Conservation (phyloP, 2,888 invertebrate genomes). For the Cantharis rufa region DNA sequence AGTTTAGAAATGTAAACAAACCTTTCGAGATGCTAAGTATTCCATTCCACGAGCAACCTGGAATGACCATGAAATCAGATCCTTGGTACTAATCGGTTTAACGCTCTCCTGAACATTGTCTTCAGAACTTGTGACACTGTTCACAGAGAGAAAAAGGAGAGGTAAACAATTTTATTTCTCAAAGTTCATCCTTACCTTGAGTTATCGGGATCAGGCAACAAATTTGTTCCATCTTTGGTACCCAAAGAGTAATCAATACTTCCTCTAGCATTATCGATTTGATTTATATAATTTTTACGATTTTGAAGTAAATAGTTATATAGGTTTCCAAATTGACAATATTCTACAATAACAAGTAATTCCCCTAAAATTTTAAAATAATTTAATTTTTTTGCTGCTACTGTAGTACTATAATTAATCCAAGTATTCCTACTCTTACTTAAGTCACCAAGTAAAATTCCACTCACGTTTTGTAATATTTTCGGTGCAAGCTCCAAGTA, state of each 20-base stretch:
- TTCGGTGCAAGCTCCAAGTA: slow-evolving; percentile 92
- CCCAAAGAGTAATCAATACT: too few species aligned
- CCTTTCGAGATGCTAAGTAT: slow-evolving; percentile 86
- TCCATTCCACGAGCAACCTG: slow-evolving; percentile 96
- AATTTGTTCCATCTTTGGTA: too few species aligned
- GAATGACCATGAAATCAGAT: slow-evolving; percentile 87
- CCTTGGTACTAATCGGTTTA: slow-evolving; percentile 74
- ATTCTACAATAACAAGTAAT: too few species aligned
- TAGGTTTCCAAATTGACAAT: slow-evolving; percentile 47
- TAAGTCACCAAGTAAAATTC: too few species aligned
- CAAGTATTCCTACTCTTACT: too few species aligned
- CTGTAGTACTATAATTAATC: too few species aligned
- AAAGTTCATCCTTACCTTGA: slow-evolving; percentile 35
- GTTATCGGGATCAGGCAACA: too few species aligned
- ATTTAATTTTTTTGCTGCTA: too few species aligned
- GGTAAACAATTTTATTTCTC: too few species aligned
- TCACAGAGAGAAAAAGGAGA: too few species aligned
- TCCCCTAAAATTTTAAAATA: too few species aligned
- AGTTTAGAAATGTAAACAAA: slow-evolving; percentile 42
- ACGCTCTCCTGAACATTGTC: slow-evolving; percentile 37
- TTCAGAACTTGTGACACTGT: slow-evolving; percentile 33
- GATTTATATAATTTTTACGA: slow-evolving; percentile 75
- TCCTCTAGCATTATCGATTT: slow-evolving; percentile 60
- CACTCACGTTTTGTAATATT: slow-evolving; percentile 83
- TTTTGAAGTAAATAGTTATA: slow-evolving; percentile 86